These are phyloP conservation scores for Psophia crepitans DNA, from an alignment of 2,113 vertebrate species.

Conservation along the genomic window DNA sequence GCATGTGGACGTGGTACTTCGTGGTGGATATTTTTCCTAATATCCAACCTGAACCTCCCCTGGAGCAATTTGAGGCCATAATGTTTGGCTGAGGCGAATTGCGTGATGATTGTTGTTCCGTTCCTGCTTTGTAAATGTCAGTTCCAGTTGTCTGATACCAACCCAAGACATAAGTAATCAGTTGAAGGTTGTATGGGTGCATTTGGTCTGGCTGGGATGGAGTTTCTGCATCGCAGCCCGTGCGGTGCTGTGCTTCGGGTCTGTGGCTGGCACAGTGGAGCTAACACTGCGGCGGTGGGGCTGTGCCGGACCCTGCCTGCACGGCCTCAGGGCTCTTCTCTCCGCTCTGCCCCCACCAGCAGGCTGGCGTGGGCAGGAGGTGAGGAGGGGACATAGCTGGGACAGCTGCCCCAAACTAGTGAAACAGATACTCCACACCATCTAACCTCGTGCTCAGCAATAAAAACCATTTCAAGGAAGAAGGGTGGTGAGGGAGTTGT, in stretches of 20 bases:
- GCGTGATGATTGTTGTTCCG: background rate
- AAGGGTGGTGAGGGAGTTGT: background rate
- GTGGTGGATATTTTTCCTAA: too few species aligned
- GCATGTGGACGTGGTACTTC: too few species aligned
- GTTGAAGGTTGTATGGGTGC: background rate
- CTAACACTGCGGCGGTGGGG: fast-evolving
- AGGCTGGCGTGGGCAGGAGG: background rate
- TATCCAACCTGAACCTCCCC: too few species aligned
- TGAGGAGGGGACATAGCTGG: background rate
- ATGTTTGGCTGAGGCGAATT: background rate
- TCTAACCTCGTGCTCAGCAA: background rate
- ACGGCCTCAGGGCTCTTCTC: background rate
- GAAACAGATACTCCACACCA: background rate
- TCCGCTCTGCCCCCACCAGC: background rate
- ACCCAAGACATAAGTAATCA: background rate
- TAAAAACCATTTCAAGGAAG: background rate
- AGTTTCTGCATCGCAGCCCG: fast-evolving
- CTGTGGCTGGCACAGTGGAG: background rate
- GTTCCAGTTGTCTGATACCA: background rate
- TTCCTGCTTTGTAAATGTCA: background rate
- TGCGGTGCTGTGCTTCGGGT: background rate
- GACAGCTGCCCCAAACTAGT: background rate
- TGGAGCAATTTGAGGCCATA: too few species aligned
- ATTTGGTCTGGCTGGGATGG: background rate
- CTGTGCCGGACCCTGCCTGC: background rate